Evolutionary conservation across 2,888 invertebrate genomes (phyloP), one percentile per base, ranked within the genome.

Genomic region (Ophonus ardosiacus): DNA sequence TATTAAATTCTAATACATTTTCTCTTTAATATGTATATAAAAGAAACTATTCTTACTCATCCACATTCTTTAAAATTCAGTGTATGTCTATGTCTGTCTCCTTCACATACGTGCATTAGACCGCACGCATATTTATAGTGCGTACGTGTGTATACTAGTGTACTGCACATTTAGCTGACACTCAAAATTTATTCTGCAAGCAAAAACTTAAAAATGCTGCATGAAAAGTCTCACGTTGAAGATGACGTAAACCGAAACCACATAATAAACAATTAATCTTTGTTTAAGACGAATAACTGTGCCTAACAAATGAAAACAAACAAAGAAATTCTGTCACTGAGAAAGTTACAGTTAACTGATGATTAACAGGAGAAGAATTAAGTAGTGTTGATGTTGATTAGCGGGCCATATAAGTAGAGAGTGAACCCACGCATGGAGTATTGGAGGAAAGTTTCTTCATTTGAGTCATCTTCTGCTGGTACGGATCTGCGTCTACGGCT

Each of bases 391-490:
- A 31, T 31, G 31, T 31, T 31, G 40, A 74, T 74, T 74, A 74
- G 71, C 71, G 43, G 43, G 6, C 71, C 71, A 74, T 74, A 74
- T 74, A 74, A 18, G 71, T 43, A 43, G 10, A 13, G 10, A 13
- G 43, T 13, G 43, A 31, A 51, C 74, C 40, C 24, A 74, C 18
- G 43, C 56, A 71, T 40, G 71, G 15, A 71, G 40, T 71, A 71
- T 68, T 81, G 68, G 56, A 57, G n/a, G 56, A 51, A 81, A 51
- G 81, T 61, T 51, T 81, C 81, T 43, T 63, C 81, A 63, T 81
- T 81, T 81, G 51, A 57, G 8, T 40, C 71, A 71, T 71, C 71
- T 21, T 21, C 31, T 31, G 31, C 31, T 31, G 31, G 31, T 31
- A 31, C 31, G 31, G 43, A 13, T 51, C 43, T 51, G 43, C 10